Evolutionary conservation across 2,113 vertebrate species (phyloP).

Genomic region (Pachycephala philippinensis): DNA sequence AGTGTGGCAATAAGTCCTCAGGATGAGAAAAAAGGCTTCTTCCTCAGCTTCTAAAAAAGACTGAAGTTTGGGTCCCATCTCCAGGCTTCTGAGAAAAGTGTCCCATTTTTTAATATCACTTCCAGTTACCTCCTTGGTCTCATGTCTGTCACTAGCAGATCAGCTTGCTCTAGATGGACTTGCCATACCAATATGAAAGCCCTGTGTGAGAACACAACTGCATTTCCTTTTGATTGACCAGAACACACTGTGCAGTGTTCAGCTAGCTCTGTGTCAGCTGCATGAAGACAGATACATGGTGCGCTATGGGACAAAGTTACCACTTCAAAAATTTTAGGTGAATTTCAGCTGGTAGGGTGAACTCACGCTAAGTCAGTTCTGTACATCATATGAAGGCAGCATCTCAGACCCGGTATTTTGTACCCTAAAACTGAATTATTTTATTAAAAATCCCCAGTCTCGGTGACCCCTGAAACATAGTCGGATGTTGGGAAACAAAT

Average conservation of each 20-base stretch:
- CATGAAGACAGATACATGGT: not conserved
- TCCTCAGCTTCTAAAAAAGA: not conserved
- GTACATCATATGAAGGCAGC: not conserved
- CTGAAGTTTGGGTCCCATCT: not conserved
- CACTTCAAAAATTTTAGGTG: not conserved
- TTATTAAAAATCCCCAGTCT: not conserved
- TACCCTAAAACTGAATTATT: not conserved
- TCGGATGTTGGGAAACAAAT: not conserved
- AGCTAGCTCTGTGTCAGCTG: not conserved
- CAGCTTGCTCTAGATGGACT: not conserved
- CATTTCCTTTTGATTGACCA: not conserved
- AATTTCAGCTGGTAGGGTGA: not conserved
- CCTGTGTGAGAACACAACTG: not conserved
- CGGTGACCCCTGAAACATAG: fast-evolving
- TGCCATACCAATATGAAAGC: fast-evolving
- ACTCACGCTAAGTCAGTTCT: not conserved
- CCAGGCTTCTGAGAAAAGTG: not conserved
- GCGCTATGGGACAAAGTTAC: not conserved
- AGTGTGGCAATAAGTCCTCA: fast-evolving
- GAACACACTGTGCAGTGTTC: not conserved
- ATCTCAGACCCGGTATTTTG: not conserved
- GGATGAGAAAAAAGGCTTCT: not conserved
- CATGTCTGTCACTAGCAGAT: not conserved
- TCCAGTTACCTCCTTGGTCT: not conserved
- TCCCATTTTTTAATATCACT: not conserved